phyloP scores from a whole-genome alignment of 1,140 invertebrate species.

The Caenorhabditis elegans region DNA sequence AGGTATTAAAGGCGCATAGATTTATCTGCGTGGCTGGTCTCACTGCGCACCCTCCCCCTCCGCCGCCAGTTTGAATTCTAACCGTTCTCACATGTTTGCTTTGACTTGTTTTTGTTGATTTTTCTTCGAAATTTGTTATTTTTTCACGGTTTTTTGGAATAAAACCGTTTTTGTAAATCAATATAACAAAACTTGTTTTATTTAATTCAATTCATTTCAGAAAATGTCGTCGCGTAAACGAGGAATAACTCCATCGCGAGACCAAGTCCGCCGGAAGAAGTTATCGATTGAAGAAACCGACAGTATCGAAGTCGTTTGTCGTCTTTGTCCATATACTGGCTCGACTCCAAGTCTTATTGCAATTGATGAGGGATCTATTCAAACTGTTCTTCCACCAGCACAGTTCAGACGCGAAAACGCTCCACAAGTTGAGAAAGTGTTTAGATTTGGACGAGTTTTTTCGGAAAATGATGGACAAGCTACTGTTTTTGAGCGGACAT shows the following conservation, averaged over 20 bases:
- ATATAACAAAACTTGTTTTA: no score
- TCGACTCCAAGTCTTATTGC: background rate
- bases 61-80: slow-evolving; percentile 22
- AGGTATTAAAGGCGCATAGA: background rate
- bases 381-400: background rate
- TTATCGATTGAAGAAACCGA: background rate
- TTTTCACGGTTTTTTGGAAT: background rate
- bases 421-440: slow-evolving; percentile 10
- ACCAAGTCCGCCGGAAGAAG: background rate
- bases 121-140: background rate
- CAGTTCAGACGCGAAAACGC: slow-evolving; percentile 8
- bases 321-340: background rate
- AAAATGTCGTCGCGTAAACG: slow-evolving; percentile 5
- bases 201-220: background rate
- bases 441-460: background rate
- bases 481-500: background rate
- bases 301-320: background rate
- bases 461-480: background rate
- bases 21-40: background rate
- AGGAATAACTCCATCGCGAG: slow-evolving; percentile 3
- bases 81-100: background rate
- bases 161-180: no score
- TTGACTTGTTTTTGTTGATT: background rate
- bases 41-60: background rate
- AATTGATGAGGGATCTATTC: background rate